These are phyloP conservation scores for Drosophila tripunctata DNA, from an alignment of 2,888 invertebrate genomes.

Conservation along the genomic window DNA sequence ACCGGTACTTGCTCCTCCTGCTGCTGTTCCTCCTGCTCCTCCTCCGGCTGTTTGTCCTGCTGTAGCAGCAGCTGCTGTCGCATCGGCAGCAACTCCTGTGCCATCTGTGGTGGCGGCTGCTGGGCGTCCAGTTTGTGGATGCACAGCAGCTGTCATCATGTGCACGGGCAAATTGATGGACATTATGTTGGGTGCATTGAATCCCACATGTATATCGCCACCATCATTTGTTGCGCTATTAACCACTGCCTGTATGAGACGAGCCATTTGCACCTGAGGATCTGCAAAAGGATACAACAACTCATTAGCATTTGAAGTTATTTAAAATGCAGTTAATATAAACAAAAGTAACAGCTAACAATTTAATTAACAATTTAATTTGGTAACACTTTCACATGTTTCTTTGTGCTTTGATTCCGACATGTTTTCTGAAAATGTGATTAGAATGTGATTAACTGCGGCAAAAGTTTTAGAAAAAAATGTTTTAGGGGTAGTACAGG, in stretches of 20 bases:
- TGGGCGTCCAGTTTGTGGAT: constrained; percentile 78
- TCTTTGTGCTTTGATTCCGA: too few relatives aligned
- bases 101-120: constrained; percentile 45
- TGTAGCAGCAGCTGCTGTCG: constrained; percentile 62
- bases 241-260: constrained; percentile 83
- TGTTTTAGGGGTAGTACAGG: too few relatives aligned
- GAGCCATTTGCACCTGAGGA: constrained; percentile 82
- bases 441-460: too few relatives aligned
- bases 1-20: constrained; percentile 84
- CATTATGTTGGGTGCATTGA: constrained; percentile 82
- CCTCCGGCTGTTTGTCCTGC: constrained; percentile 4
- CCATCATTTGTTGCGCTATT: constrained; percentile 82
- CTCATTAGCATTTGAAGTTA: not conserved
- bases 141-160: constrained; percentile 86
- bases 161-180: constrained; percentile 81
- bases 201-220: constrained; percentile 83
- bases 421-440: too few relatives aligned
- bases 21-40: constrained; percentile 57
- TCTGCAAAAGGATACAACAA: constrained; percentile 56
- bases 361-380: too few relatives aligned
- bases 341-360: not conserved
- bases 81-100: constrained; percentile 5
- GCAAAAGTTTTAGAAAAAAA: too few relatives aligned
- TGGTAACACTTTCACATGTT: too few relatives aligned
- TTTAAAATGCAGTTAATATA: not conserved